Evolutionary conservation across 2,888 invertebrate genomes (phyloP).

Genomic region (Cancer borealis): DNA sequence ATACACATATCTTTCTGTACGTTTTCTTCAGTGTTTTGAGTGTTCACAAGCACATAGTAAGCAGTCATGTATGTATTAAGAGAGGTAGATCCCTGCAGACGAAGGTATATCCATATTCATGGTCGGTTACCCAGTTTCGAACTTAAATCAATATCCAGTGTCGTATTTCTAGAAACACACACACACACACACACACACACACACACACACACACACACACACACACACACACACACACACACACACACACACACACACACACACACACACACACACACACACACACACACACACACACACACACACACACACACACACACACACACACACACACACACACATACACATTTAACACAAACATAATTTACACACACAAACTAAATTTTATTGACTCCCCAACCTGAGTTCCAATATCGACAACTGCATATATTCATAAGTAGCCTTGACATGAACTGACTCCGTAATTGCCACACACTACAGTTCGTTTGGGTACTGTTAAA

Average conservation of each 20-base stretch:
- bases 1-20: not conserved
- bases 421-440: not conserved
- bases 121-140: not conserved
- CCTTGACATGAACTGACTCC: not conserved
- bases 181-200: constrained; percentile 1
- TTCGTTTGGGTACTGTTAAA: not conserved
- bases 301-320: not conserved
- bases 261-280: constrained; percentile 1
- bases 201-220: constrained; percentile 2
- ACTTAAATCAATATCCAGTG: not conserved
- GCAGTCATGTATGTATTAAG: not conserved
- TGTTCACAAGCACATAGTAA: not conserved
- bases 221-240: not conserved
- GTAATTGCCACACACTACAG: not conserved
- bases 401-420: not conserved
- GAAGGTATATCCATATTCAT: not conserved
- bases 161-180: not conserved
- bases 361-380: not conserved
- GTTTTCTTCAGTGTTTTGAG: not conserved
- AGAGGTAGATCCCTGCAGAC: not conserved
- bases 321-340: not conserved
- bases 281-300: not conserved
- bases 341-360: not conserved
- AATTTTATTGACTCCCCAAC: not conserved
- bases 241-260: constrained; percentile 1